A percentile compares a stretch with the other conserved stretches of the same genome.
phyloP scores from a whole-genome alignment of 2,888 invertebrate species.

The Eupsilia transversa region DNA sequence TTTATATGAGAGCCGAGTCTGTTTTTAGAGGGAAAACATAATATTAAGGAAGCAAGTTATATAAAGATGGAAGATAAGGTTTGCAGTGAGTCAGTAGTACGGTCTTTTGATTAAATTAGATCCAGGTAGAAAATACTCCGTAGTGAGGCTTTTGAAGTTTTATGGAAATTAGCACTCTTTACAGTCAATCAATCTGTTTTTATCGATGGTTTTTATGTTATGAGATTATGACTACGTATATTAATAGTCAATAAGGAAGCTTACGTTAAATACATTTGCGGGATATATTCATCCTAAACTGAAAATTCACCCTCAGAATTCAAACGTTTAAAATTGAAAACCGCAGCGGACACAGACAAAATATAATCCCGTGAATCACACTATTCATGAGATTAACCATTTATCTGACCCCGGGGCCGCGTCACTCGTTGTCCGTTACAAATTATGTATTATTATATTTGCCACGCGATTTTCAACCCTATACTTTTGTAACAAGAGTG shows the following conservation, averaged over 20 bases:
- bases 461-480: conserved; percentile 41
- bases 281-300: not conserved
- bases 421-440: conserved; percentile 62
- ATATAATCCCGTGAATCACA: conserved; percentile 62
- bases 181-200: not conserved
- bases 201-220: too few species aligned
- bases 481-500: not conserved
- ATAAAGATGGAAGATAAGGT: not conserved
- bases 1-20: conserved; percentile 25
- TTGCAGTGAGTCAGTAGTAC: not conserved
- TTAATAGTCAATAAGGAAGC: conserved; percentile 2
- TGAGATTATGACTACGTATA: not conserved
- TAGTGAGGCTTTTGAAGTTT: not conserved
- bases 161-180: not conserved
- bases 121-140: not conserved
- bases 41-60: conserved; percentile 25
- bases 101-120: not conserved
- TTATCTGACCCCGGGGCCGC: conserved; percentile 65
- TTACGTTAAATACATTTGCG: not conserved
- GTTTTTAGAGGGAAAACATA: conserved; percentile 30
- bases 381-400: conserved; percentile 73
- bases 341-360: conserved; percentile 53
- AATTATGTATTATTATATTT: conserved; percentile 64
- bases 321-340: conserved; percentile 54
- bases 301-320: conserved; percentile 6